Base-by-base conservation (phyloP, 1,140 invertebrate genomes). In the Pachypeltis micranthus region DNA sequence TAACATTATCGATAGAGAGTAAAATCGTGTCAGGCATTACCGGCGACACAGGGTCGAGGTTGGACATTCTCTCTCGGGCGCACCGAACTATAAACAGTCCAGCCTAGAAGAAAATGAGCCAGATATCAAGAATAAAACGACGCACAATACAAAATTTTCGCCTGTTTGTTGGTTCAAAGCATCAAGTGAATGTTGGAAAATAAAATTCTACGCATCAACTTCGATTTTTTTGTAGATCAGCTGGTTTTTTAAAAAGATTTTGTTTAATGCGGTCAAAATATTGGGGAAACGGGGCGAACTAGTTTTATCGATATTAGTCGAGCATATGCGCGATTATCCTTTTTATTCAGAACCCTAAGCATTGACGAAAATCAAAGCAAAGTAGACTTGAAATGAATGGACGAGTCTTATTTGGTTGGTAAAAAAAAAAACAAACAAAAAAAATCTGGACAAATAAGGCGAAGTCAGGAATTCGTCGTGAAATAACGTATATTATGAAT, bases 71-170 rank as follows among this genome's bases (percentile, higher is more conserved):
- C 63, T 31, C 63, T 59, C n/a, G 63, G 63, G 23, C 63, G 57
- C 21, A 64, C 63, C n/a, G 63, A 64, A 64, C 63, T 64, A 58
- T 64, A 64, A 27, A 64, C 63, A 27, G 63, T 60, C 63, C 63
- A 64, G 44, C 63, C 63, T 64, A 64, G 63, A 64, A 59, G 57
- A 59, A 29, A 59, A 59, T 31, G 57, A 29, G n/a, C 24, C n/a
- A 29, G 29, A 59, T 19, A 27, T 31, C 29, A 59, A 59, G 29
- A 59, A 59, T 19, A 29, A 31, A 23, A 59, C 44, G n/a, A 47
- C 44, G 2, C 2, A 47, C 24, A 10, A n/a, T 10, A 39, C 34
- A 39, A 39, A 39, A 39, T n/a, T 39, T 39, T 10, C 34, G 10
- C n/a, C 7, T 10, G 10, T 39, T 39, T 39, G 10, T 39, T 39